Evolutionary conservation across 1,140 invertebrate genomes (phyloP).

Genomic region (Drosophila jambulina): DNA sequence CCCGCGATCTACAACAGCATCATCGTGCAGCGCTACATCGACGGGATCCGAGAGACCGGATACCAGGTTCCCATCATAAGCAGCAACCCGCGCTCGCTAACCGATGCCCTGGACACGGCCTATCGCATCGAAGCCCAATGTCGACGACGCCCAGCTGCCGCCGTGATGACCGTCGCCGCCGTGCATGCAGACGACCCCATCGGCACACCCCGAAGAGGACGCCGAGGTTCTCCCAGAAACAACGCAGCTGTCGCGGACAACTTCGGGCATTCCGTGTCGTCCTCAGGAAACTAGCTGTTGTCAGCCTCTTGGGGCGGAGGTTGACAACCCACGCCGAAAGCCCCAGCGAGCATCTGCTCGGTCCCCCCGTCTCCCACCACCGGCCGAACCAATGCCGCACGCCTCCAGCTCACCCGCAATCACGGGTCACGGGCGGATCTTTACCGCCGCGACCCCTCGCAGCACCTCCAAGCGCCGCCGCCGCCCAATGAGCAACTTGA

Average conservation of each 20-base stretch:
- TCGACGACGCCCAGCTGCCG: no score
- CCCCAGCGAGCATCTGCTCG: no score
- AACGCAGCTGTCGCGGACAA: background rate
- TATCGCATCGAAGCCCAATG: no score
- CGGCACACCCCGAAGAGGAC: background rate
- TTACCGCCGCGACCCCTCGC: background rate
- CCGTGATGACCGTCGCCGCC: background rate
- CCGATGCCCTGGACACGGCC: no score
- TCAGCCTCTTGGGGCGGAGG: no score
- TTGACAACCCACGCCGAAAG: no score
- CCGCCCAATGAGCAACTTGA: background rate
- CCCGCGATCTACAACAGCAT: background rate
- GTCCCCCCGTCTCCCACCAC: background rate
- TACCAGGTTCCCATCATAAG: background rate
- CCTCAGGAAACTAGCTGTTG: no score
- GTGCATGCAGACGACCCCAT: no score
- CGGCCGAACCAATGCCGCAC: no score
- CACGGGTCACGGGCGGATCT: background rate
- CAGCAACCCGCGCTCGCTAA: no score
- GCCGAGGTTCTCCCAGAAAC: background rate
- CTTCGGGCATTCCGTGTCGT: no score
- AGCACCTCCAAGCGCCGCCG: background rate
- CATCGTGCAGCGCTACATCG: background rate
- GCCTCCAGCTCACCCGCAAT: background rate
- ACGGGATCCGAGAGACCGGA: background rate